Evolutionary conservation across 1,140 invertebrate species (phyloP).

Genomic region (Uloborus diversus): DNA sequence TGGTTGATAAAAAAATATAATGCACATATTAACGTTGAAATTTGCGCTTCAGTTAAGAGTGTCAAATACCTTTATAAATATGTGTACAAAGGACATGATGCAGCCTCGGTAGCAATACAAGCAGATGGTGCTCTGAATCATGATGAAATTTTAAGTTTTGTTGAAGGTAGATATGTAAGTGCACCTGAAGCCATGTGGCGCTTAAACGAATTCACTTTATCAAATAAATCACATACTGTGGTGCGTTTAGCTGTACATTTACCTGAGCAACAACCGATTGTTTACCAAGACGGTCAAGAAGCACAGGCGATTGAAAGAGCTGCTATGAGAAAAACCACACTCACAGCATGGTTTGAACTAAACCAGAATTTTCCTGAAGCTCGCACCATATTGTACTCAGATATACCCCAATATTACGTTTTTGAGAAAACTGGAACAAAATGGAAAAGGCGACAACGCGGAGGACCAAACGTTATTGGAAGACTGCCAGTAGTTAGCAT

Average conservation of each 20-base stretch:
- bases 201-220: no score
- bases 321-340: background rate
- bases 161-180: constrained; percentile 58
- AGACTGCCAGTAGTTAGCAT: constrained; percentile 55
- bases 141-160: constrained; percentile 58
- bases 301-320: background rate
- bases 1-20: constrained; percentile 60
- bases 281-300: constrained; percentile 54
- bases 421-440: no score
- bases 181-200: constrained; percentile 59
- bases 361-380: constrained; percentile 60
- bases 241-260: constrained; percentile 67
- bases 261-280: constrained; percentile 64
- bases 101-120: constrained; percentile 30
- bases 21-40: constrained; percentile 63
- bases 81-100: constrained; percentile 63
- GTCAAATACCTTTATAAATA: constrained; percentile 64
- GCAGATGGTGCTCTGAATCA: background rate
- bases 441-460: constrained; percentile 4
- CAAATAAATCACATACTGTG: constrained; percentile 64
- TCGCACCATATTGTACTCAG: constrained; percentile 11
- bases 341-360: constrained; percentile 62
- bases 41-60: constrained; percentile 60
- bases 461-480: constrained; percentile 45
- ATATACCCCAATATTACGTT: constrained; percentile 58